Percentiles rank a stretch among this genome's conserved stretches.
Conservation (phyloP, 2,797 vertebrate species). For the Echiichthys vipera region DNA sequence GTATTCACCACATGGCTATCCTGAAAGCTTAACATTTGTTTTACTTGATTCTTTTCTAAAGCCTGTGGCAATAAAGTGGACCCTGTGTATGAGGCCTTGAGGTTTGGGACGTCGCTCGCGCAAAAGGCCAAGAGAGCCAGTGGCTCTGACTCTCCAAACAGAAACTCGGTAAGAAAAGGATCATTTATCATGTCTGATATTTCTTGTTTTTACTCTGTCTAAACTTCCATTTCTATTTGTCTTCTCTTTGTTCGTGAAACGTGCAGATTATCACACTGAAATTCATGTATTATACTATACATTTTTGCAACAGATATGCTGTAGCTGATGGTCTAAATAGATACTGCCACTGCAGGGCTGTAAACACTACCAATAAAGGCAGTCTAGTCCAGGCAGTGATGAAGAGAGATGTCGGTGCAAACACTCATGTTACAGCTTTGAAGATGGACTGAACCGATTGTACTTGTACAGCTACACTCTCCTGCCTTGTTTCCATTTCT, state of each 20-base stretch:
- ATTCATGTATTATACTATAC: conserved; percentile 11
- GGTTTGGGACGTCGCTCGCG: conserved; percentile 97
- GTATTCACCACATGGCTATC: not conserved
- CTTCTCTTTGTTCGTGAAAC: not conserved
- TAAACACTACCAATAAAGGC: conserved; percentile 86
- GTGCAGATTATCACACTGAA: conserved; percentile 5
- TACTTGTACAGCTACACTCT: conserved; percentile 26
- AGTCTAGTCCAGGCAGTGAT: conserved; percentile 62
- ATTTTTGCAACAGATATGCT: conserved; percentile 45
- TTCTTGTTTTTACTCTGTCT: conserved; percentile 6
- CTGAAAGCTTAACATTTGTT: conserved; percentile 16
- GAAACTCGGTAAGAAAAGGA: conserved; percentile 89
- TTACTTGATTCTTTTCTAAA: conserved; percentile 60
- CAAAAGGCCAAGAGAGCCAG: conserved; percentile 95
- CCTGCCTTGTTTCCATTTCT: conserved; percentile 18
- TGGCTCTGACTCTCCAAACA: conserved; percentile 92
- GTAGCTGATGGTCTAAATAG: conserved; percentile 73
- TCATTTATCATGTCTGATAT: not conserved
- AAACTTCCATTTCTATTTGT: not conserved
- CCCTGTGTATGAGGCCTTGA: conserved; percentile 96
- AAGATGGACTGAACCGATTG: conserved; percentile 65
- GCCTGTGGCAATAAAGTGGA: conserved; percentile 98
- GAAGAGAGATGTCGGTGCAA: conserved; percentile 52
- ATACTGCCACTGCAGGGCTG: conserved; percentile 67
- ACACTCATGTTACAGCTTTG: conserved; percentile 61